Evolutionary conservation across 2,113 vertebrate species (phyloP), one percentile per base, ranked within the genome.

Genomic region (Oreamnos americanus): DNA sequence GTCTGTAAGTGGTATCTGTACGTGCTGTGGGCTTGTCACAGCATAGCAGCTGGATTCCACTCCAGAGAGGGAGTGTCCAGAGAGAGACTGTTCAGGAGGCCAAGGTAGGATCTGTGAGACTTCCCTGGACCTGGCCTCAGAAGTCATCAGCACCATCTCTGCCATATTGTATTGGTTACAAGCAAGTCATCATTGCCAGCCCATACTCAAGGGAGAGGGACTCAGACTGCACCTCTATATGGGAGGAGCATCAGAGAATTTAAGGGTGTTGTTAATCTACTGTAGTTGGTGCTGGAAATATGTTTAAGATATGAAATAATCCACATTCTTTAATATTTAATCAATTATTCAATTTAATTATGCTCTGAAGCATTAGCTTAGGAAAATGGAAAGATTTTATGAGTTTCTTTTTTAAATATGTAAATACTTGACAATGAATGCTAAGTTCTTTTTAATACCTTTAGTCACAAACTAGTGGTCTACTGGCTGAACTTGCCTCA

Each of bases 371-470:
- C 39, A 67, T 94, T 90, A 74, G 30, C 6, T 87, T 64, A 53
- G 74, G 39, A 57, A 96, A 94, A 64, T 47, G 90, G 92, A 89
- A 64, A 19, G 28, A 57, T 23, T 81, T 84, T 64, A 26, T 81
- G 23, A 67, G 14, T 85, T 96, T 85, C 23, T 55, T 86, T 81
- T 67, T 92, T 5, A 93, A 78, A 9, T 23, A 36, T 86, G 45
- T 88, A 93, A 96, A 43, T 57, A 91, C 47, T 92, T 92, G 86
- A 78, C 21, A 83, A 21, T 57, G 33, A 89, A 57, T 88, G 26
- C 64, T 60, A 57, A 97, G 12, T 96, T 96, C 30, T 96, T 87
- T 78, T 58, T 60, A 92, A 47, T 43, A 82, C 76, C 23, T 89
- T 76, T 36, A 87, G 47, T 90, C 36, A 76, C 26, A 57, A 57